Conservation (phyloP, 1,140 invertebrate genomes). For the Aporrectodea caliginosa region DNA sequence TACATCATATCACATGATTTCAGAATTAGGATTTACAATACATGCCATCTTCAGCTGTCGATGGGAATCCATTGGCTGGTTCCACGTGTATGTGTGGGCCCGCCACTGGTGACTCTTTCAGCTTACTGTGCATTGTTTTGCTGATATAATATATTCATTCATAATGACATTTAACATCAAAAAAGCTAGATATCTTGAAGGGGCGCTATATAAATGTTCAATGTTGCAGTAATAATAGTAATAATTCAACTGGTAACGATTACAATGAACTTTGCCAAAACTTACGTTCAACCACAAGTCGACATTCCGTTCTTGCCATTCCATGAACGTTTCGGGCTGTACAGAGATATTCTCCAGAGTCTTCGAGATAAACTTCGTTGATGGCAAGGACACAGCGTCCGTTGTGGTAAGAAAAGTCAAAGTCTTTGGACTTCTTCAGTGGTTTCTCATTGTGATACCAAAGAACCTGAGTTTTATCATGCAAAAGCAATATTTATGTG, state of each 20-base stretch:
- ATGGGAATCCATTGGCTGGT: too few species aligned
- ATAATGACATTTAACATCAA: background rate
- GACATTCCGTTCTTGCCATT: constrained; percentile 52
- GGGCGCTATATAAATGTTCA: too few species aligned
- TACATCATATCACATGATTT: too few species aligned
- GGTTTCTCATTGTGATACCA: constrained; percentile 54
- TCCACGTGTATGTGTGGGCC: too few species aligned
- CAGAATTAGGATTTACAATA: too few species aligned
- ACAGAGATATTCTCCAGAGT: constrained; percentile 55
- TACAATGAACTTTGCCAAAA: constrained; percentile 16
- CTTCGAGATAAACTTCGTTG: constrained; percentile 53
- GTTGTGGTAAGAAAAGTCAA: constrained; percentile 36
- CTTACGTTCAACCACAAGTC: constrained; percentile 53
- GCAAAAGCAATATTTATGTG: too few species aligned
- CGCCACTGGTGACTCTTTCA: too few species aligned
- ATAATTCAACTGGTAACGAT: too few species aligned
- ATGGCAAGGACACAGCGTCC: constrained; percentile 55
- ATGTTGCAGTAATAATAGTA: too few species aligned
- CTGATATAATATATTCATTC: too few species aligned
- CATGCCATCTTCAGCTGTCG: too few species aligned
- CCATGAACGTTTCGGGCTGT: constrained; percentile 55
- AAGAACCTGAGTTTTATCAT: constrained; percentile 49
- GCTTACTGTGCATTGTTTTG: too few species aligned
- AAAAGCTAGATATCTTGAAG: background rate
- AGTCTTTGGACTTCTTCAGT: constrained; percentile 52